Evolutionary conservation across 2,888 invertebrate genomes (phyloP), one percentile per base, ranked within the genome.

Genomic region (Galeruca laticollis): DNA sequence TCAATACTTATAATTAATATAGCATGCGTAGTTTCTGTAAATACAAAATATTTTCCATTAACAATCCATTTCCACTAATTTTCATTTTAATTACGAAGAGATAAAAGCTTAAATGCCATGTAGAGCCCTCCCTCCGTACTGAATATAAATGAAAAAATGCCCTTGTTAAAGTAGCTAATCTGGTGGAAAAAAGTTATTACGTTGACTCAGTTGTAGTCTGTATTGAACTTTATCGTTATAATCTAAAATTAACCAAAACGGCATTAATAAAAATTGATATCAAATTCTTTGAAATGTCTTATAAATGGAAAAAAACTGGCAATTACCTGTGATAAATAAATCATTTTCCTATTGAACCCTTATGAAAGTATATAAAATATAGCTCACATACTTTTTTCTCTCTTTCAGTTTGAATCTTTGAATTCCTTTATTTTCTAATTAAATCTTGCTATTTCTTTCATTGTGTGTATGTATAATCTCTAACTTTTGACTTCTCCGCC

Each of bases 131-230:
- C 11, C 26, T n/a, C 6, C 13, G 9, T n/a, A 54, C 26, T 21
- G 54, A 54, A 26, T 31, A 54, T 54, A 54, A 31, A 26, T 26
- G 26, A 6, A 54, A 31, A 15, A 54, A 54, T 54, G 26, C 31
- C 54, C 26, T 54, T 54, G 54, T 54, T 54, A 54, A 54, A 54
- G n/a, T 15, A 54, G 54, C 31, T 54, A 54, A 54, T 54, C 21
- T 54, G 31, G 8, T 31, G 54, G 54, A 54, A 54, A 51, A 54
- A 54, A 54, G 54, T 54, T 26, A 54, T 54, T 21, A 54, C 4
- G 33, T 31, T 26, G 54, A 54, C 31, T 31, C n/a, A 31, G 33
- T 31, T n/a, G 13, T n/a, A 54, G n/a, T 54, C n/a, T 26, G 51
- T 21, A 21, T 51, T 51, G 51, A 51, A 51, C 51, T 5, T 51